phyloP scores from a whole-genome alignment of 2,888 invertebrate genomes.

The Aplocera efformata region DNA sequence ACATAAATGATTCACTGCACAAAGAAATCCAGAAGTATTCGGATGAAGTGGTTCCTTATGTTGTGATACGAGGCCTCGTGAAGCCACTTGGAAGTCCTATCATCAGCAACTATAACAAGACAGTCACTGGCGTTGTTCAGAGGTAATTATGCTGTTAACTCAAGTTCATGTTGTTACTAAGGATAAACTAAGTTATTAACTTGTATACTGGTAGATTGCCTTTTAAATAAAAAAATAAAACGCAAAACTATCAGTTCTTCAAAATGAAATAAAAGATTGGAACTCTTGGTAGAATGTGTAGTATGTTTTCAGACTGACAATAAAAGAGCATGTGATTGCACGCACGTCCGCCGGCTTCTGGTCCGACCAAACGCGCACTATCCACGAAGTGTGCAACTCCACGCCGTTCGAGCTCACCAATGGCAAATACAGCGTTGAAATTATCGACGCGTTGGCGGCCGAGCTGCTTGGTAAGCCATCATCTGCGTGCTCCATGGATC shows the following conservation, averaged over 20 bases:
- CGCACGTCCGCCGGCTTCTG: slow-evolving; percentile 92
- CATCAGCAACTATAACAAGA: slow-evolving; percentile 85
- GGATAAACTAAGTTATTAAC: too few relatives aligned
- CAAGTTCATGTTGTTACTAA: slow-evolving; percentile 1
- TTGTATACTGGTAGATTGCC: too few relatives aligned
- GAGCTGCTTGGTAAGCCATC: slow-evolving; percentile 79
- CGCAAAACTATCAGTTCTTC: too few relatives aligned
- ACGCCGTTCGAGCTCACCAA: slow-evolving; percentile 88
- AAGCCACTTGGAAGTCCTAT: slow-evolving; percentile 88
- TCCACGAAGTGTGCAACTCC: slow-evolving; percentile 88
- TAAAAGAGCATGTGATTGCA: slow-evolving; percentile 91
- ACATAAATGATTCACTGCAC: slow-evolving; percentile 83
- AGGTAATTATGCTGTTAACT: slow-evolving; percentile 55
- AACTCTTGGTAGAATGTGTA: too few relatives aligned
- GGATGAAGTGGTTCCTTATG: slow-evolving; percentile 85
- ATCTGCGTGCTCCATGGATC: too few relatives aligned
- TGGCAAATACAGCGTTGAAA: slow-evolving; percentile 83
- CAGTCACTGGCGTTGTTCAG: slow-evolving; percentile 89
- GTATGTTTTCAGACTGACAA: slow-evolving; percentile 81
- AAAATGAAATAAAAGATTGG: too few relatives aligned
- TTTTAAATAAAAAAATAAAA: too few relatives aligned
- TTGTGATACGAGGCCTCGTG: slow-evolving; percentile 87
- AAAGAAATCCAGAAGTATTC: slow-evolving; percentile 82
- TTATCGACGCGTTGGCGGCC: slow-evolving; percentile 87
- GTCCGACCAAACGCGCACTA: slow-evolving; percentile 89